Evolutionary conservation across 30 jellyfish, hydroid and myxozoan species (phyloP).

Genomic region (Turritopsis rubra): DNA sequence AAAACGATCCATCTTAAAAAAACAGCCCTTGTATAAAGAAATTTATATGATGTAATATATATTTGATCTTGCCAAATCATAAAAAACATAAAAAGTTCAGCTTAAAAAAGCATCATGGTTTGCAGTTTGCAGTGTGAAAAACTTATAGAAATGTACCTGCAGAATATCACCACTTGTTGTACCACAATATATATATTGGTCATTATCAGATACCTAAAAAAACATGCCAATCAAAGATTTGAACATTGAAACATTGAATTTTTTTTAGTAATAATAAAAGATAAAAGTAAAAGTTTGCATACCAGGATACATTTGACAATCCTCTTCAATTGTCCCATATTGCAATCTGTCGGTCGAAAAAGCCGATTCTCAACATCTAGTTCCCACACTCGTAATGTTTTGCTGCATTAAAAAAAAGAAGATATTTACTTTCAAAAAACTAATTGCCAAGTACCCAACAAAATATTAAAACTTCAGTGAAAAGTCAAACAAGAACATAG

Average conservation of each 20-base stretch:
- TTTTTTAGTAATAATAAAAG: no score
- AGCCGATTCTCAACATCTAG: conserved; percentile 80
- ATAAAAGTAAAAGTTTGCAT: not conserved
- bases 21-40: no score
- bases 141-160: conserved; percentile 69
- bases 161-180: conserved; percentile 98
- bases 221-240: not conserved
- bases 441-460: no score
- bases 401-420: no score
- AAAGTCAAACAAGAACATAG: not conserved
- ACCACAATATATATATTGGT: conserved; percentile 81
- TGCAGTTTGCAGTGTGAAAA: not conserved
- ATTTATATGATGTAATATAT: no score
- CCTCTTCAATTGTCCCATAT: conserved; percentile 92
- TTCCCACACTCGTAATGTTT: conserved; percentile 94
- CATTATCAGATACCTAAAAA: conserved; percentile 80
- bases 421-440: no score
- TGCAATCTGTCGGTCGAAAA: conserved; percentile 93
- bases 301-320: conserved; percentile 75
- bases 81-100: no score
- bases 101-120: no score
- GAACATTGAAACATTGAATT: no score
- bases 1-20: no score
- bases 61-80: no score
- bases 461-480: not conserved